Evolutionary conservation across 2,113 vertebrate species (phyloP), one percentile per base, ranked within the genome.

Genomic region (Orcinus orca): DNA sequence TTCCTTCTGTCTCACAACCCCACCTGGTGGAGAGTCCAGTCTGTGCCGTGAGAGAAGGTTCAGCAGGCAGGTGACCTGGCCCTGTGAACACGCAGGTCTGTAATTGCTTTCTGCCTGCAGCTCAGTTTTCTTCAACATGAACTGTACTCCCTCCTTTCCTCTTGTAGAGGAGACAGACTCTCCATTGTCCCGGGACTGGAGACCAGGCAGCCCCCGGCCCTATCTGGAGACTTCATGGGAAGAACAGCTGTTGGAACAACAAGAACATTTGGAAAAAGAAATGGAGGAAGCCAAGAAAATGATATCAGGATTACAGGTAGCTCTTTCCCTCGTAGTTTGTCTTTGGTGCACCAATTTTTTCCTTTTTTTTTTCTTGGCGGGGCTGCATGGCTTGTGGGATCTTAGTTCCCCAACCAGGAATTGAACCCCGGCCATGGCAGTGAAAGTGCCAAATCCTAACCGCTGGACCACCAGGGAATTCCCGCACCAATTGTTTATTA

Each of bases 221-320:
- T 98, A 89, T 96, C 98, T 96, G 98, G 99, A 99, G 98, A 98
- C 96, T 87, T 99, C 99, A 91, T 99, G 99, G 99, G 99, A 99
- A 77, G 99, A 99, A 55, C 99, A 99, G 95, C 98, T 99, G 79
- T 93, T 99, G 98, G 99, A 99, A 63, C 99, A 99, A 95, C 99
- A 99, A 98, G 99, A 99, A 97, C 98, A 99, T 93, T 98, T 99
- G 98, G 99, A 99, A 93, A 99, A 98, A 97, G 99, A 99, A 88
- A 99, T 99, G 98, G 99, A 99, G 93, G 99, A 99, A 97, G 99
- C 99, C 0, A 99, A 99, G 85, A 99, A 99, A 98, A 99, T 99
- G 99, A 99, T 99, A 97, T 99, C 99, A 11, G 99, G 99, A 93
- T 97, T 99, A 60, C 99, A 99, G 99, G 99, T 99, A 98, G 55